These are phyloP conservation scores for Vandiemenella viatica DNA, from an alignment of 2,888 invertebrate genomes.

Conservation along the genomic window DNA sequence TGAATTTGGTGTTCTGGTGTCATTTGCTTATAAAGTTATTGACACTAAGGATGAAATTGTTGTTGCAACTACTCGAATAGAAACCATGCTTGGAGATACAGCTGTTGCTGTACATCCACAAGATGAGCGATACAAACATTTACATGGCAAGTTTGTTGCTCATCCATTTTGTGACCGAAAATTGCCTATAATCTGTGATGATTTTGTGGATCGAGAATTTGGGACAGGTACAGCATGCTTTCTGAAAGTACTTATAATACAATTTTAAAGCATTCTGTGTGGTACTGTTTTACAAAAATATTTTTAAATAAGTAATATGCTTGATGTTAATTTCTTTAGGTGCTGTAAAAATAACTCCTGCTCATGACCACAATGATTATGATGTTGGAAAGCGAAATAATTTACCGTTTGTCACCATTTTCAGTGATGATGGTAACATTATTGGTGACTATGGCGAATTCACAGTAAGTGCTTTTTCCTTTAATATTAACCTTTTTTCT, in stretches of 20 bases:
- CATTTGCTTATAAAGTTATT: conserved; percentile 79
- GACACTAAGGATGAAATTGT: conserved; percentile 50
- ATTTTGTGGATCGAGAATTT: conserved; percentile 87
- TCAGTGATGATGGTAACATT: conserved; percentile 82
- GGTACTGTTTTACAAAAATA: neutral
- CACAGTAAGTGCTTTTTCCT: conserved; percentile 34
- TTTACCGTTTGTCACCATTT: conserved; percentile 72
- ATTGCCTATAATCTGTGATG: conserved; percentile 80
- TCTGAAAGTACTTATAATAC: neutral
- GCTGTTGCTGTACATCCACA: conserved; percentile 96
- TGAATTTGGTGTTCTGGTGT: conserved; percentile 83
- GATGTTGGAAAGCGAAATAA: conserved; percentile 83
- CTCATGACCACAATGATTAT: conserved; percentile 94
- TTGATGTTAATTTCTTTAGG: conserved; percentile 34
- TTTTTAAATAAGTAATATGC: neutral
- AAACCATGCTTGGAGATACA: conserved; percentile 96
- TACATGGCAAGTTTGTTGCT: conserved; percentile 63
- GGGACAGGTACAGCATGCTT: conserved; percentile 58
- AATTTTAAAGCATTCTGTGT: neutral
- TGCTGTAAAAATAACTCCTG: conserved; percentile 97
- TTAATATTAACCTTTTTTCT: neutral
- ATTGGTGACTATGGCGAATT: conserved; percentile 64
- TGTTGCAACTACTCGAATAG: conserved; percentile 94
- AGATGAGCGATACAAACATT: conserved; percentile 65
- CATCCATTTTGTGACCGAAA: conserved; percentile 80